Evolutionary conservation across 2,113 vertebrate species (phyloP).

Genomic region (Lichenostomus cassidix): DNA sequence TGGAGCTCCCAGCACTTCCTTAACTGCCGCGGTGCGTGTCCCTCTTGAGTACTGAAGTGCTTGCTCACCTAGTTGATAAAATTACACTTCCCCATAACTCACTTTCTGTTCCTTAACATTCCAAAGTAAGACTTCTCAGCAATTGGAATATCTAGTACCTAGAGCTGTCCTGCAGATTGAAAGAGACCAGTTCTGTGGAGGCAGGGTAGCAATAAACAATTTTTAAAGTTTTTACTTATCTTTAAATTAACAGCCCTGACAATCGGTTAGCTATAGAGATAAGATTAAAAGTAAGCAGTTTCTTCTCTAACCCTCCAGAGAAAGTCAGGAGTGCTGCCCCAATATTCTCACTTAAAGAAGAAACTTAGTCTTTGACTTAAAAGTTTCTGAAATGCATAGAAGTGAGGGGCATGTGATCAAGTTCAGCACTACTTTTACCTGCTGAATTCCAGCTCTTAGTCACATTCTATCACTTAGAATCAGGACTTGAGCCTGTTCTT

Average conservation of each 20-base stretch:
- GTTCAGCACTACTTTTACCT: not conserved
- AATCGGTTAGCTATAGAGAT: not conserved
- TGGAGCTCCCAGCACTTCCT: fast-evolving
- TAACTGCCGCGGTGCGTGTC: fast-evolving
- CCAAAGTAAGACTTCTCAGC: not conserved
- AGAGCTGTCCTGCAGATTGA: not conserved
- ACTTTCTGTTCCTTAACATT: not conserved
- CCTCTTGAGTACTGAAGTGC: not conserved
- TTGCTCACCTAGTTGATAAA: not conserved
- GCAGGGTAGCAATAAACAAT: not conserved
- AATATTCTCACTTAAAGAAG: not conserved
- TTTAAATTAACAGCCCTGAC: not conserved
- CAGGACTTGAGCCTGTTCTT: not conserved
- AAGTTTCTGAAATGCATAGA: not conserved
- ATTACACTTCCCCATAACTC: not conserved
- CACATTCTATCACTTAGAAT: not conserved
- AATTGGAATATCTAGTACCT: not conserved
- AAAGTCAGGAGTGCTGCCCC: not conserved
- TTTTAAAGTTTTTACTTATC: not conserved
- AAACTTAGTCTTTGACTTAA: not conserved
- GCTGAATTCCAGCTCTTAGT: not conserved
- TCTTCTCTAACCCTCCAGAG: not conserved
- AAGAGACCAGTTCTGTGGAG: not conserved
- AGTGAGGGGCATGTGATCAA: not conserved
- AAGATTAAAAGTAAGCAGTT: not conserved